Base-by-base conservation (phyloP, 2,888 invertebrate genomes). In the Hemaris fuciformis region DNA sequence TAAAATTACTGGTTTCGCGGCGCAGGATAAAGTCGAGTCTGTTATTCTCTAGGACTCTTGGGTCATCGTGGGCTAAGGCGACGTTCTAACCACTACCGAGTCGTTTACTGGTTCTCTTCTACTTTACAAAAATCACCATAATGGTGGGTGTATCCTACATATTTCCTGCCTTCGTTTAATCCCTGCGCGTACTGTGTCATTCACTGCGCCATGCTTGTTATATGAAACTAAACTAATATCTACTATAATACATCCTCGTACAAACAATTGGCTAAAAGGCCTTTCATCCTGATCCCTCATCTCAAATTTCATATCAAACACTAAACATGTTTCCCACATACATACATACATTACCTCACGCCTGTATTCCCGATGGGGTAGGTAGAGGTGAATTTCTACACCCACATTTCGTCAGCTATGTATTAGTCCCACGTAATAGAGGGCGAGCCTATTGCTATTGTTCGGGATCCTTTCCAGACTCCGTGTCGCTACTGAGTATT, bases 191-290 rank as follows among this genome's bases (percentile, higher is more conserved):
- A 10, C 4, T 38, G 38, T n/a, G 38, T 38, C 10, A 31, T 27
- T 8, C 15, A 18, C 15, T 4, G 10, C 13, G 31, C 18, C 27
- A 4, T n/a, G 27, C 3, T 18, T 10, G 8, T 53, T 53, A 53
- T 18, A 18, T n/a, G n/a, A n/a, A n/a, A n/a, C n/a, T n/a, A 10
- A 18, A 31, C 18, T 53, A 8, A 18, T 31, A 31, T 31, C 18
- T 31, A n/a, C 8, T 31, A 10, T 38, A 2, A 38, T 38, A 38
- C 38, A 5, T 27, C 31, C 10, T 53, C 31, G 15, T 31, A 10
- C 27, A 53, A 53, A 20, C 53, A 31, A 53, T 31, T n/a, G 31
- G 18, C 53, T 53, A 53, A 53, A 53, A 53, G 53, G 53, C 18
- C n/a, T 18, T 18, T 53, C 48, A 53, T 18, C 53, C 53, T 53